Base-by-base conservation (phyloP, 2,888 invertebrate species). In the Chrysolina americana region DNA sequence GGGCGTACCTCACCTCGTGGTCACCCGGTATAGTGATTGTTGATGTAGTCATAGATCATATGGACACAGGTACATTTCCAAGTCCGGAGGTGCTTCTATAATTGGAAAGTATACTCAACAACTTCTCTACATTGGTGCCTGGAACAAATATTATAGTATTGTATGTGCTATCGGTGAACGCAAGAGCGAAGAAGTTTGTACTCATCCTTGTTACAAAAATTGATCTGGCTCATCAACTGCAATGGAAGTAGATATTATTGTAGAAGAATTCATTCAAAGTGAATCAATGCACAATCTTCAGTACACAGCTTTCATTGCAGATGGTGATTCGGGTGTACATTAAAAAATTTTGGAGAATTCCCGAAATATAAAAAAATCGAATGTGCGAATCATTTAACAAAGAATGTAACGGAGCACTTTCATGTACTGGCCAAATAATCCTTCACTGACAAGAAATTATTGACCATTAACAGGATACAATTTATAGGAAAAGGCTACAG, bases 261-360 rank as follows among this genome's bases (percentile, higher is more conserved):
- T 68, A 15, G 28, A 68, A 28, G 36, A 36, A 19, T 66, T 50
- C 36, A 11, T 50, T 11, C 9, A 50, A 48, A 50, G 50, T 15
- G 47, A 44, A 66, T 50, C 28, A n/a, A 65, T 65, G 65, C 65
- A 65, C 48, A 65, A 65, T n/a, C 48, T 10, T n/a, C 66, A 53
- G 19, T 68, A 68, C 50, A 50, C 53, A 5, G 28, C 50, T 15
- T 68, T 68, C 36, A 68, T 68, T 50, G 53, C 50, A 28, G 53
- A 68, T 68, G 66, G 66, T 13, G 50, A 68, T 68, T 65, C 53
- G 4, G 50, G 50, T n/a, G 66, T 68, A 13, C 36, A 68, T 23
- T 48, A 48, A 11, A 68, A 50, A 68, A 50, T 68, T 28, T 17
- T 68, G n/a, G 66, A 47, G 50, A 50, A 48, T 41, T n/a, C n/a